A percentile compares a stretch with the other conserved stretches of the same genome.
These are phyloP conservation scores for Takifugu ocellatus DNA, from an alignment of 2,797 vertebrate genomes.

Conservation along the genomic window DNA sequence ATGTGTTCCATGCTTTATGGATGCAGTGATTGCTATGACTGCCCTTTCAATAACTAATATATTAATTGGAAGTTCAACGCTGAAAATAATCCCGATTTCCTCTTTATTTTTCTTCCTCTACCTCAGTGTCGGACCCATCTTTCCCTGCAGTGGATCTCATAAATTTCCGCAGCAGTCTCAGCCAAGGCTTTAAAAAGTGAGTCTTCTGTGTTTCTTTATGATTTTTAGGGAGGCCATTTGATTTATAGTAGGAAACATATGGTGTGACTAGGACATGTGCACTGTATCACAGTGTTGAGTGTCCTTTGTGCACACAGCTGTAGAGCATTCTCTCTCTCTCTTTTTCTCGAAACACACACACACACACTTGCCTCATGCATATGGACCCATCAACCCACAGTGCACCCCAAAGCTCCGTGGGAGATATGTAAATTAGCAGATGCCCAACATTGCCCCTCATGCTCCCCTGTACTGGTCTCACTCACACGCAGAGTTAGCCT, in stretches of 20 bases:
- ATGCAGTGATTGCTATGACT: too few species aligned
- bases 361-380: conserved; percentile 66
- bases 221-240: conserved; percentile 51
- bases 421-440: conserved; percentile 74
- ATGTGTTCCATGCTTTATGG: too few species aligned
- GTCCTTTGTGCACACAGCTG: conserved; percentile 53
- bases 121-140: conserved; percentile 81
- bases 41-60: too few species aligned
- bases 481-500: conserved; percentile 25
- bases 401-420: conserved; percentile 63
- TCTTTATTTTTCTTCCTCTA: conserved; percentile 5
- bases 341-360: conserved; percentile 3
- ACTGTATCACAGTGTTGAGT: conserved; percentile 58
- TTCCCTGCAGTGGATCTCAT: conserved; percentile 60
- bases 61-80: too few species aligned
- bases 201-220: conserved; percentile 50
- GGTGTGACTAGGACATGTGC: conserved; percentile 65
- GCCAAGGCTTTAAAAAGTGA: conserved; percentile 84
- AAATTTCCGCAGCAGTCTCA: conserved; percentile 71
- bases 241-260: conserved; percentile 54
- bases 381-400: conserved; percentile 64
- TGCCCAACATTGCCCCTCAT: conserved; percentile 54
- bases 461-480: conserved; percentile 23
- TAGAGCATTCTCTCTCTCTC: conserved; percentile 28
- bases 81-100: not conserved